A percentile compares a stretch with the other conserved stretches of the same genome.
Evolutionary conservation across 2,797 vertebrate species (phyloP).

Genomic region (Anisognathus igniventris): DNA sequence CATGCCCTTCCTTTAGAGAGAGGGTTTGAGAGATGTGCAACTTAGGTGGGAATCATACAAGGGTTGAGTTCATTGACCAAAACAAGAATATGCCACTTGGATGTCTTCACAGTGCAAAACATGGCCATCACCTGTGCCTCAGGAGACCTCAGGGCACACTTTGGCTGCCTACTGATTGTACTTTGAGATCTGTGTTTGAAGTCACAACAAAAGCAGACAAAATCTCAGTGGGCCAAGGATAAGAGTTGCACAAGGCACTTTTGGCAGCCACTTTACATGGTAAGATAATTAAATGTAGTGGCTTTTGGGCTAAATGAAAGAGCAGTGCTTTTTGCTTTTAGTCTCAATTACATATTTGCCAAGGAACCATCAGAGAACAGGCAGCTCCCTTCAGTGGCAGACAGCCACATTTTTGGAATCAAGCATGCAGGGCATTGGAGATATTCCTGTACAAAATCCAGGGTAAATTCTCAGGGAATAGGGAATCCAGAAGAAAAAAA

Average conservation of each 20-base stretch:
- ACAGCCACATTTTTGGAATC: neutral
- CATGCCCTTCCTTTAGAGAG: neutral
- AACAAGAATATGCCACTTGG: neutral
- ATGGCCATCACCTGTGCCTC: neutral
- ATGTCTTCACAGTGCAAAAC: neutral
- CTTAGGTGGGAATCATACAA: neutral
- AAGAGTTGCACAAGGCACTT: neutral
- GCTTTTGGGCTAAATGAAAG: neutral
- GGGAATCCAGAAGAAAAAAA: neutral
- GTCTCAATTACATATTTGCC: neutral
- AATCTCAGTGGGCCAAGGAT: neutral
- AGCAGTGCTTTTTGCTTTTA: neutral
- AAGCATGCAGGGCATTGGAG: neutral
- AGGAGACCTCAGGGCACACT: neutral
- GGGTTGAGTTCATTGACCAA: neutral
- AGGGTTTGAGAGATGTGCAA: neutral
- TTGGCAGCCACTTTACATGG: neutral
- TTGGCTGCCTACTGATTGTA: rapidly evolving
- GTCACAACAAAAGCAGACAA: neutral
- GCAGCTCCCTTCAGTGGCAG: neutral
- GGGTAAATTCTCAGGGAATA: neutral
- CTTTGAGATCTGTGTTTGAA: neutral
- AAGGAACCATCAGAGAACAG: neutral
- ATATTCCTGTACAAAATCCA: neutral
- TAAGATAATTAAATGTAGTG: neutral